phyloP scores from a whole-genome alignment of 2,113 vertebrate species.

The Podarcis cretensis region DNA sequence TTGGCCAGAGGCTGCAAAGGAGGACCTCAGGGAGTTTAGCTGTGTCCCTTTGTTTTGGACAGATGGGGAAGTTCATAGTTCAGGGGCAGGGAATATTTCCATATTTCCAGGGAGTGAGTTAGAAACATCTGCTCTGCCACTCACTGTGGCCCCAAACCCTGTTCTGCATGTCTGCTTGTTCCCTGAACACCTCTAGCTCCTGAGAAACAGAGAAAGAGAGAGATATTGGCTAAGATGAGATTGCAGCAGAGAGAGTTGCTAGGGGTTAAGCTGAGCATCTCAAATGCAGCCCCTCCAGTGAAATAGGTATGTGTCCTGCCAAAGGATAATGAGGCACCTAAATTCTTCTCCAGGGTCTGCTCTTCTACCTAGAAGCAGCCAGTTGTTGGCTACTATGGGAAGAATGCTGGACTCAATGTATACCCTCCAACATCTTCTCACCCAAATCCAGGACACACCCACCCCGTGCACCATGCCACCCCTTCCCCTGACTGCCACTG shows the following conservation, averaged over 20 bases:
- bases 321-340: not conserved
- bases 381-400: not conserved
- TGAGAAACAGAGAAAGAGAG: not conserved
- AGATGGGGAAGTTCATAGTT: not conserved
- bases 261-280: not conserved
- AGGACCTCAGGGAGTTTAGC: not conserved
- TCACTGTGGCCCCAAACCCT: no score
- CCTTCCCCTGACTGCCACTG: no score
- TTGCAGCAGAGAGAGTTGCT: not conserved
- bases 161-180: no score
- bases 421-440: no score
- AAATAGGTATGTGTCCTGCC: not conserved
- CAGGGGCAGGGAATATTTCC: not conserved
- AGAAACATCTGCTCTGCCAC: no score
- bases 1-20: not conserved
- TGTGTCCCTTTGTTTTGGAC: not conserved
- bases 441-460: no score
- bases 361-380: not conserved
- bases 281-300: not conserved
- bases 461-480: no score
- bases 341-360: not conserved
- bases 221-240: not conserved
- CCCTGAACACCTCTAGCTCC: not conserved
- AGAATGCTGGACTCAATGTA: not conserved
- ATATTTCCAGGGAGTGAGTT: not conserved